phyloP scores from a whole-genome alignment of 2,113 vertebrate genomes.

The Urocolius indicus region DNA sequence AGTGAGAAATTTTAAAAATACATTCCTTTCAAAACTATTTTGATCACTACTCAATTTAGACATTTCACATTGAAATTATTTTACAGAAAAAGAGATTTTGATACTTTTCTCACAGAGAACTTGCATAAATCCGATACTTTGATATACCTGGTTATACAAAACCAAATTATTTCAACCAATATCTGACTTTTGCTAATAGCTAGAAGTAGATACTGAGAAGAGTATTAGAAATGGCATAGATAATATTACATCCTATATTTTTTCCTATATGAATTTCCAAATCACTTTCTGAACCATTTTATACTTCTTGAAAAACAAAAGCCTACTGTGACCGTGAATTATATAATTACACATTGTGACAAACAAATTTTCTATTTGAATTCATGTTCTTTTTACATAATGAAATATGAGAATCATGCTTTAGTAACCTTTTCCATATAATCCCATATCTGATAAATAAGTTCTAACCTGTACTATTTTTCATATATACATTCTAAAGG shows the following conservation, averaged over 20 bases:
- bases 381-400: not conserved
- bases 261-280: not conserved
- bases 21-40: not conserved
- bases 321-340: not conserved
- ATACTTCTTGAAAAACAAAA: not conserved
- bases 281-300: not conserved
- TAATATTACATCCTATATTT: not conserved
- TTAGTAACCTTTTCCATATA: not conserved
- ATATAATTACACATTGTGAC: not conserved
- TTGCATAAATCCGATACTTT: not conserved
- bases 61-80: not conserved
- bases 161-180: fast-evolving
- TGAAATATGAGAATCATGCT: not conserved
- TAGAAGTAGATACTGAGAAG: not conserved
- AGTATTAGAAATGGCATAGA: not conserved
- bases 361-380: not conserved
- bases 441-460: not conserved
- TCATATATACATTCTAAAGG: not conserved
- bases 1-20: not conserved
- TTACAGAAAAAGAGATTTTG: not conserved
- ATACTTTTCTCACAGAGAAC: not conserved
- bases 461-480: fast-evolving
- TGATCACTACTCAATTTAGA: not conserved
- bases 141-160: not conserved
- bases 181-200: not conserved